These are phyloP conservation scores for Paraescarpia echinospica DNA, from an alignment of 1,140 invertebrate species.

Conservation along the genomic window DNA sequence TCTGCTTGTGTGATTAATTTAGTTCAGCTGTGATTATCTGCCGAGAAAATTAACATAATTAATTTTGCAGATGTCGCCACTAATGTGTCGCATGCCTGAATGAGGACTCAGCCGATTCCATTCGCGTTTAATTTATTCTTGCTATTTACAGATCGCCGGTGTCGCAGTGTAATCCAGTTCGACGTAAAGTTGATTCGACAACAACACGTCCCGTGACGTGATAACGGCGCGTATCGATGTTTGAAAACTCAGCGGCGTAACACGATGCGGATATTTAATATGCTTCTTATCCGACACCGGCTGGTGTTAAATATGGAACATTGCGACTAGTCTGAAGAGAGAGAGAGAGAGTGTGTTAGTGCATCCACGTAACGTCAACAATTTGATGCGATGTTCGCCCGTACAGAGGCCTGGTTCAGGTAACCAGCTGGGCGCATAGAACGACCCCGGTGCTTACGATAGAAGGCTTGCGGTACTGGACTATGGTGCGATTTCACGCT, in stretches of 20 bases:
- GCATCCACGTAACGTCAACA: background rate
- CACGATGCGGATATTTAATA: background rate
- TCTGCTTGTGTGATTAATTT: background rate
- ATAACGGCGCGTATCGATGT: background rate
- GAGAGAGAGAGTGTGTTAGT: no score
- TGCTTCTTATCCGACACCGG: background rate
- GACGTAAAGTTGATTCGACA: background rate
- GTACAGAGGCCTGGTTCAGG: background rate
- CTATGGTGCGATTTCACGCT: background rate
- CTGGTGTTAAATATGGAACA: background rate
- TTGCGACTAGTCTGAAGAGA: background rate
- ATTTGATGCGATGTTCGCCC: background rate
- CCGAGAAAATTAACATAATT: background rate
- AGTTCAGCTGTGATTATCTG: background rate
- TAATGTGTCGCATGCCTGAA: background rate
- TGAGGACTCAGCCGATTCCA: background rate
- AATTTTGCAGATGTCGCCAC: background rate
- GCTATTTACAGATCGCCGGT: background rate
- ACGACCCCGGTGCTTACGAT: background rate
- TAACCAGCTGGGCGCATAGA: background rate
- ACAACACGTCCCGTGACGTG: background rate
- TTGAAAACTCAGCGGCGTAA: background rate
- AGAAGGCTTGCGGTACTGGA: background rate
- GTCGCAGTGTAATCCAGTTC: background rate
- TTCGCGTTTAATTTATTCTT: background rate